These are phyloP conservation scores for Meloidogyne hapla DNA, from an alignment of 1,140 invertebrate genomes.

Conservation along the genomic window DNA sequence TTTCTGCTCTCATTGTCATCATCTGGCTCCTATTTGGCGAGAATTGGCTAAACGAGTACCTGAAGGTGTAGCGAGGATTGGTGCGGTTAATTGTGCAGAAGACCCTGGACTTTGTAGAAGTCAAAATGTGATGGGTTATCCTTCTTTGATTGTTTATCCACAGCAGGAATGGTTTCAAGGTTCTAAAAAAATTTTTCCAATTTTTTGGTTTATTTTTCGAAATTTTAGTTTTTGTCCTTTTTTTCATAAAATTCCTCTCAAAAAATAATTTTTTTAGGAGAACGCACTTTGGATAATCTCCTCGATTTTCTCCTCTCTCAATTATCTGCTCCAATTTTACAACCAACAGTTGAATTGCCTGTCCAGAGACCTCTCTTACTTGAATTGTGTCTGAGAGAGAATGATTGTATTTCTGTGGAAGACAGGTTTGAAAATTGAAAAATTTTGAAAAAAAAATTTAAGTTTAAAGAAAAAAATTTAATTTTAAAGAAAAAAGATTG, in stretches of 20 bases:
- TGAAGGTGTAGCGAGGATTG: slow-evolving; percentile 74
- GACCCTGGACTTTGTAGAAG: slow-evolving; percentile 74
- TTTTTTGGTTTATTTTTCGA: not conserved
- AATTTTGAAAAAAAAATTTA: not conserved
- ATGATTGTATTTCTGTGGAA: not conserved
- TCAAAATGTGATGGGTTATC: slow-evolving; percentile 73
- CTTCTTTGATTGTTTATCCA: slow-evolving; percentile 72
- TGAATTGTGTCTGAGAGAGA: not conserved
- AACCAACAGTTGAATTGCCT: not conserved
- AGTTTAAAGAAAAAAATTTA: not conserved
- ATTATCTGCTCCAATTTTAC: not conserved
- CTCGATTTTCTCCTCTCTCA: not conserved
- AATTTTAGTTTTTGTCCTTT: too few species aligned
- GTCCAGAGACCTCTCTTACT: not conserved
- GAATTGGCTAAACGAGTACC: slow-evolving; percentile 73
- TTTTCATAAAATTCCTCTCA: too few species aligned
- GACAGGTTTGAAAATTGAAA: not conserved
- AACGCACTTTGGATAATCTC: not conserved
- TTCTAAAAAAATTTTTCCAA: not conserved
- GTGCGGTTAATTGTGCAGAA: slow-evolving; percentile 80
- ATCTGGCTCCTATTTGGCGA: slow-evolving; percentile 75
- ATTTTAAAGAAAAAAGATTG: not conserved
- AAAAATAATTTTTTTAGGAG: too few species aligned
- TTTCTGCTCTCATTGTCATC: slow-evolving; percentile 80
- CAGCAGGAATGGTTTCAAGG: slow-evolving; percentile 39